Evolutionary conservation across 2,888 invertebrate genomes (phyloP).

Genomic region (Micropterix aruncella): DNA sequence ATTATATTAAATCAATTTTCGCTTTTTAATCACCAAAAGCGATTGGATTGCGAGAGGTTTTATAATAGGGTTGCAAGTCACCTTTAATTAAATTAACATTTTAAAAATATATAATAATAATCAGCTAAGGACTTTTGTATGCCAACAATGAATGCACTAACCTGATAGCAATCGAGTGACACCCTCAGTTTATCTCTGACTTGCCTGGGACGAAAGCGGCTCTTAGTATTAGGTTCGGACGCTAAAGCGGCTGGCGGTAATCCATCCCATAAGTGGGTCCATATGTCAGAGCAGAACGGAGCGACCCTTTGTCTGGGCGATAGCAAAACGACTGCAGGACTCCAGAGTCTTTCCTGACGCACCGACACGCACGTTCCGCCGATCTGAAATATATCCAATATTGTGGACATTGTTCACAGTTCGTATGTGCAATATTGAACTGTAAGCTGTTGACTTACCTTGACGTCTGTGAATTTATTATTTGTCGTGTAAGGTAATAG

Average conservation of each 20-base stretch:
- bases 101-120: too few relatives aligned
- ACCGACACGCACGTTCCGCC: slow-evolving; percentile 44
- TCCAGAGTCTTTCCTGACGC: slow-evolving; percentile 64
- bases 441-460: slow-evolving; percentile 35
- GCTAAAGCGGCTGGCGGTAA: slow-evolving; percentile 22
- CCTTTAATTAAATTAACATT: too few relatives aligned
- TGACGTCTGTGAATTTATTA: slow-evolving; percentile 44
- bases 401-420: too few relatives aligned
- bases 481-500: slow-evolving; percentile 59
- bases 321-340: slow-evolving; percentile 68
- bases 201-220: slow-evolving; percentile 49
- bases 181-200: slow-evolving; percentile 67
- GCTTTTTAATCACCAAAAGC: too few relatives aligned
- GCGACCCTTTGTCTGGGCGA: slow-evolving; percentile 72
- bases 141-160: slow-evolving; percentile 14
- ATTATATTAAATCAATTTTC: too few relatives aligned
- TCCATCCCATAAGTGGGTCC: slow-evolving; percentile 70
- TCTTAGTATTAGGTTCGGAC: slow-evolving; percentile 30
- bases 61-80: too few relatives aligned
- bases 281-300: slow-evolving; percentile 70
- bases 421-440: too few relatives aligned
- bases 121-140: not conserved
- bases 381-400: too few relatives aligned
- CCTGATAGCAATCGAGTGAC: slow-evolving; percentile 72
- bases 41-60: too few relatives aligned